Conservation (phyloP, 2,888 invertebrate species). For the Meloe dianella region DNA sequence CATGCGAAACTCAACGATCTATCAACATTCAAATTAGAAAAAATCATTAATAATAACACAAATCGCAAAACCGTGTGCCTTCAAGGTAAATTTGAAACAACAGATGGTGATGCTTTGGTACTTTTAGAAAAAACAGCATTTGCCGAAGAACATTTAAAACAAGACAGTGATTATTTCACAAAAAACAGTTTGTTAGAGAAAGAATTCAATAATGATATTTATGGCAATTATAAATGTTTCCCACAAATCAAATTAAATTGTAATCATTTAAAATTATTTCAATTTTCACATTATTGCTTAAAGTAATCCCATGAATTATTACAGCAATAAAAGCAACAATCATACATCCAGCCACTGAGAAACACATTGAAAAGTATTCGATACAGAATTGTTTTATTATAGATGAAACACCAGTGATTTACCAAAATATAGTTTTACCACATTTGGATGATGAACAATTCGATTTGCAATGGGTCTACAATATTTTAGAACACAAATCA, state of each 20-base stretch:
- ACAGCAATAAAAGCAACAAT: constrained; percentile 86
- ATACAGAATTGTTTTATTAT: constrained; percentile 77
- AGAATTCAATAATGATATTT: constrained; percentile 82
- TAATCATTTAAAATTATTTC: constrained; percentile 55
- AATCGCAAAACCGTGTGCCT: constrained; percentile 74
- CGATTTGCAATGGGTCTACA: constrained; percentile 94
- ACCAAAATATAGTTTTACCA: constrained; percentile 78
- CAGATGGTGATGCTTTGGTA: constrained; percentile 71
- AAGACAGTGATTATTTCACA: constrained; percentile 65
- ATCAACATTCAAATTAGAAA: constrained; percentile 70
- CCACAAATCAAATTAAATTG: constrained; percentile 63
- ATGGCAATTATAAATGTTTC: constrained; percentile 79
- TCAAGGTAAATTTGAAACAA: constrained; percentile 71
- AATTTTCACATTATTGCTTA: constrained; percentile 1
- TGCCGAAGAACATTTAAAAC: constrained; percentile 67
- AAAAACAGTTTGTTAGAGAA: constrained; percentile 66
- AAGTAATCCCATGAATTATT: constrained; percentile 44
- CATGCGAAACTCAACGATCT: constrained; percentile 61
- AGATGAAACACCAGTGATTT: constrained; percentile 83
- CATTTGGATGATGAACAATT: constrained; percentile 76
- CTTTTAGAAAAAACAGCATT: constrained; percentile 85
- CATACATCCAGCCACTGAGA: constrained; percentile 92
- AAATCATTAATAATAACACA: constrained; percentile 75
- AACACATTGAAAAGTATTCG: constrained; percentile 88
- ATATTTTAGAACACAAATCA: constrained; percentile 89